Percentiles rank a stretch among this genome's conserved stretches.
Conservation (phyloP, 2,797 vertebrate species). For the Tragopan temminckii region DNA sequence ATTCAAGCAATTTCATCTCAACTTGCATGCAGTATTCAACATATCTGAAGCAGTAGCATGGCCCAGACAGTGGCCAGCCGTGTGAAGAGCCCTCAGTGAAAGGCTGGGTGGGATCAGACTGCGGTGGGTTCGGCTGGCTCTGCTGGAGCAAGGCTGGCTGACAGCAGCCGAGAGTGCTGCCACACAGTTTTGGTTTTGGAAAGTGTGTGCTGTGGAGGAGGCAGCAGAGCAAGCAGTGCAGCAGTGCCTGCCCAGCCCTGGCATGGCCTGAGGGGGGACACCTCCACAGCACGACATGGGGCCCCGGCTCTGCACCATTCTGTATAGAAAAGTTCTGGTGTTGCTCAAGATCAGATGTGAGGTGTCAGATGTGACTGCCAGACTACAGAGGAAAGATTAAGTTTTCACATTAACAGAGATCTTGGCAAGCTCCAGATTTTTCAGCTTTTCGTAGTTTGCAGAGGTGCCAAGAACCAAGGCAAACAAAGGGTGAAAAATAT, state of each 20-base stretch:
- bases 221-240: not conserved
- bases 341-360: not conserved
- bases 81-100: not conserved
- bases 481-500: conserved; percentile 62
- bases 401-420: conserved; percentile 16
- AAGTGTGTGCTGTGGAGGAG: no score
- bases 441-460: conserved; percentile 44
- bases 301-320: not conserved
- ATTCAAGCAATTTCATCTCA: not conserved
- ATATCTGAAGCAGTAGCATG: not conserved
- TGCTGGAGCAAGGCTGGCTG: accelerated
- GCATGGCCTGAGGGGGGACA: not conserved
- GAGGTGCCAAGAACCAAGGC: conserved; percentile 48
- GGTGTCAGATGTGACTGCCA: not conserved
- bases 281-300: not conserved
- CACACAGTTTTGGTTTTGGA: no score
- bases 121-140: not conserved
- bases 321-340: conserved; percentile 1
- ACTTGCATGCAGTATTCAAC: conserved; percentile 9
- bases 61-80: not conserved
- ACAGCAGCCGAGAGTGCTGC: no score
- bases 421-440: conserved; percentile 46
- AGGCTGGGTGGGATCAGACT: not conserved
- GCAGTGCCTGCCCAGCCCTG: not conserved
- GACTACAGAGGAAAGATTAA: not conserved